Evolutionary conservation across 2,113 vertebrate genomes (phyloP), one percentile per base, ranked within the genome.

Genomic region (Neogobius melanostomus): DNA sequence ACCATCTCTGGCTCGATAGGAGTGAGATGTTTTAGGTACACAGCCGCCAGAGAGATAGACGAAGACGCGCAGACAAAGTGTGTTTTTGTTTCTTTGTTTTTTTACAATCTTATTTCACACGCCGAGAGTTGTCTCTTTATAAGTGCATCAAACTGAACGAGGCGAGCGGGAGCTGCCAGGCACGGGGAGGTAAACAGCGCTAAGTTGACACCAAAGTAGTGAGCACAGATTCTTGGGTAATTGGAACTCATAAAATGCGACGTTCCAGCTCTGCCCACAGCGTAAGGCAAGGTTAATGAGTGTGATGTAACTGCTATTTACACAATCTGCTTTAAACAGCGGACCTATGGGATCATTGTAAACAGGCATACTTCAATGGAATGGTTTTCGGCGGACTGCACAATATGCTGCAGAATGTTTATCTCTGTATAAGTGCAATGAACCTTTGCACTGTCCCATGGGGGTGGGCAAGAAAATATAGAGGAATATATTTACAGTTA

Each of bases 1-100:
- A 81, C 52, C 73, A 80, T 16, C 66, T 76, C 84, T 84, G 85
- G 85, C 86, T 86, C 85, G 72, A 61, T 61, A 9, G 44, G 14
- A 61, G 42, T 12, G 65, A 70, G 59, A 62, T 14, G 65, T 64
- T 62, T 8, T 44, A 60, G 2, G 64, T 67, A 72, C 72, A 57
- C 67, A 81, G 68, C 66, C 80, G 82, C 15, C 43, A 46, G 15
- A 11, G 15, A 47, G 45, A 64, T 12, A n/a, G n/a, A n/a, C n/a
- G n/a, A n/a, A n/a, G n/a, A 8, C 48, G 11, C 11, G 6, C 17
- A 21, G n/a, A 21, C 53, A 56, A 17, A 56, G n/a, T 56, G n/a
- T 56, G 28, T 36, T 36, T 36, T 36, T 36, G 15, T 10, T 46
- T 46, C 16, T 15, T 47, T 63, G 5, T 6, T 6, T 50, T 42